These are phyloP conservation scores for Luscinia luscinia DNA, from an alignment of 2,797 vertebrate species.

Conservation along the genomic window DNA sequence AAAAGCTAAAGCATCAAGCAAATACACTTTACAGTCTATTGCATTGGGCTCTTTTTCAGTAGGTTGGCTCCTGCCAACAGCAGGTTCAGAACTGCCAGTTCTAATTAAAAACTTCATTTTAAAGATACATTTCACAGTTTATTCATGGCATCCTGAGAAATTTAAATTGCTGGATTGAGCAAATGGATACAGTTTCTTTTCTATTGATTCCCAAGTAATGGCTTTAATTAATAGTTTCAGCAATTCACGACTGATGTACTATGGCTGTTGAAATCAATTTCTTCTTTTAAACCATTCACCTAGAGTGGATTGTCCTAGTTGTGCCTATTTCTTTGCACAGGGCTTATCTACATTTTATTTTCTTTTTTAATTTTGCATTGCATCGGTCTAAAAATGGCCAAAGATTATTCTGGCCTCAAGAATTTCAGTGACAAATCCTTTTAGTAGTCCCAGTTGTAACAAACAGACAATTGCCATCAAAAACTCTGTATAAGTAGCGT, in stretches of 20 bases:
- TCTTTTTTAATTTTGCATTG: not conserved
- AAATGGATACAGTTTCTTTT: conserved; percentile 28
- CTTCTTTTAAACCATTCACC: not conserved
- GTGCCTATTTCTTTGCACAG: not conserved
- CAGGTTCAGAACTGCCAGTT: conserved; percentile 68
- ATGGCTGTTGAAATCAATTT: not conserved
- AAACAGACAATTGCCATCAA: not conserved
- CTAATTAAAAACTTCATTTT: conserved; percentile 73
- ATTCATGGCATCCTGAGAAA: conserved; percentile 41
- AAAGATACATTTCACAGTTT: conserved; percentile 71
- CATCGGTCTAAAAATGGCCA: conserved; percentile 4
- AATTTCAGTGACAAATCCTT: conserved; percentile 35
- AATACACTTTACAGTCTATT: conserved; percentile 46
- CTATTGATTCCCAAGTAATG: conserved; percentile 7
- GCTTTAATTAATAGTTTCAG: conserved; percentile 22
- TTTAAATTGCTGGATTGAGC: conserved; percentile 20
- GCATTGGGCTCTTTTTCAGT: conserved; percentile 37
- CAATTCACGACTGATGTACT: not conserved
- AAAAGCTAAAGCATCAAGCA: conserved; percentile 25
- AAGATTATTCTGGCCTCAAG: conserved; percentile 7
- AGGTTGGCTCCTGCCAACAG: conserved; percentile 55
- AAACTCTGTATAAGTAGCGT: not conserved
- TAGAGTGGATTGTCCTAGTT: not conserved
- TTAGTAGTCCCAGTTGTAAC: conserved; percentile 13
- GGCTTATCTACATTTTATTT: conserved; percentile 3